A percentile compares a stretch with the other conserved stretches of the same genome.
These are phyloP conservation scores for Varanus komodoensis DNA, from an alignment of 2,113 vertebrate species.

Conservation along the genomic window DNA sequence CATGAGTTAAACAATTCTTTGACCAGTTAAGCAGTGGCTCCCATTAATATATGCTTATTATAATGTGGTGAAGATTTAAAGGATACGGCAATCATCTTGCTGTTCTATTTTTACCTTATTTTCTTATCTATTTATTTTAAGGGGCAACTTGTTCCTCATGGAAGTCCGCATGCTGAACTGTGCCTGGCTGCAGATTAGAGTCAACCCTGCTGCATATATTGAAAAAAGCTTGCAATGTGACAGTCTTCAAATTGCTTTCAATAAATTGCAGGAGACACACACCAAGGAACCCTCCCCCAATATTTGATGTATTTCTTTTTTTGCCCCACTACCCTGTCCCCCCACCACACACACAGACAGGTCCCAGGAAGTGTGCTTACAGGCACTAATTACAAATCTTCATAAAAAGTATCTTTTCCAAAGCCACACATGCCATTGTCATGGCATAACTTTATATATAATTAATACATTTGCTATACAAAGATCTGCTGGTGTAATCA, in stretches of 20 bases:
- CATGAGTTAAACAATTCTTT: too few species aligned
- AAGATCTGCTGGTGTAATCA: background rate
- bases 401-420: background rate
- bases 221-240: constrained; percentile 44
- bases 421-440: background rate
- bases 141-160: too few species aligned
- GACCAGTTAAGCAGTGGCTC: too few species aligned
- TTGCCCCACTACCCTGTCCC: background rate
- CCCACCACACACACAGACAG: background rate
- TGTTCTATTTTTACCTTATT: too few species aligned
- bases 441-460: background rate
- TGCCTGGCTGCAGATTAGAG: too few species aligned
- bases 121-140: too few species aligned
- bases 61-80: too few species aligned
- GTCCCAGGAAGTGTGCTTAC: constrained; percentile 17
- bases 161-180: too few species aligned
- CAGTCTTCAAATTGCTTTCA: constrained; percentile 49
- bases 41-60: too few species aligned
- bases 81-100: too few species aligned
- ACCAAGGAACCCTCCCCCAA: background rate
- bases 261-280: constrained; percentile 16
- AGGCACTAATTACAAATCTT: constrained; percentile 15
- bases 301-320: background rate
- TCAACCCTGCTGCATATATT: background rate
- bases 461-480: background rate